These are phyloP conservation scores for Cyprinella venusta DNA, from an alignment of 2,797 vertebrate species.

Conservation along the genomic window DNA sequence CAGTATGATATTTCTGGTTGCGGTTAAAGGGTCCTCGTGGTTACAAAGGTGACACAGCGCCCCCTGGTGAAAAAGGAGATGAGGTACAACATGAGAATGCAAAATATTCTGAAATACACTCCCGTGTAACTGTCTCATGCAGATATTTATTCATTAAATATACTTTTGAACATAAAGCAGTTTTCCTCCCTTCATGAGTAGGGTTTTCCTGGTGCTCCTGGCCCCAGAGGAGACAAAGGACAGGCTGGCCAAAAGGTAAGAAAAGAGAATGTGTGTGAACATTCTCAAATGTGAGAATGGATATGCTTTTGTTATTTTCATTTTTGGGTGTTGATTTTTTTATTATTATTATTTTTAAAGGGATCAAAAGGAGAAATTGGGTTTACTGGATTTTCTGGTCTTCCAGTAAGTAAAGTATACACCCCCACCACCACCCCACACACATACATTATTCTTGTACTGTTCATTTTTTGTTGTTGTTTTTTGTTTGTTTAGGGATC, in stretches of 20 bases:
- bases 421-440: neutral
- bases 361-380: slow-evolving; percentile 80
- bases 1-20: neutral
- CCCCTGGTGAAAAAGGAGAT: slow-evolving; percentile 80
- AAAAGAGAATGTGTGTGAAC: neutral
- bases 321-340: neutral
- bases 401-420: slow-evolving; percentile 64
- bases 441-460: neutral
- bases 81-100: slow-evolving; percentile 71
- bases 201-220: slow-evolving; percentile 79
- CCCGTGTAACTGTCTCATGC: too few relatives aligned
- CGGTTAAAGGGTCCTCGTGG: slow-evolving; percentile 77
- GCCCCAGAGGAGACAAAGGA: slow-evolving; percentile 76
- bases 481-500: slow-evolving; percentile 70
- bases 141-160: neutral
- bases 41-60: slow-evolving; percentile 78
- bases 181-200: slow-evolving; percentile 51
- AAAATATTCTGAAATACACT: neutral
- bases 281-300: slow-evolving; percentile 2
- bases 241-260: slow-evolving; percentile 77
- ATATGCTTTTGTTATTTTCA: slow-evolving; percentile 11
- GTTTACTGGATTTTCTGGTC: slow-evolving; percentile 71
- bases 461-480: too few relatives aligned
- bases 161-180: neutral
- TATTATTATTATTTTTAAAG: slow-evolving; percentile 60